phyloP scores from a whole-genome alignment of 2,797 vertebrate species.

The Anguilla marmorata region DNA sequence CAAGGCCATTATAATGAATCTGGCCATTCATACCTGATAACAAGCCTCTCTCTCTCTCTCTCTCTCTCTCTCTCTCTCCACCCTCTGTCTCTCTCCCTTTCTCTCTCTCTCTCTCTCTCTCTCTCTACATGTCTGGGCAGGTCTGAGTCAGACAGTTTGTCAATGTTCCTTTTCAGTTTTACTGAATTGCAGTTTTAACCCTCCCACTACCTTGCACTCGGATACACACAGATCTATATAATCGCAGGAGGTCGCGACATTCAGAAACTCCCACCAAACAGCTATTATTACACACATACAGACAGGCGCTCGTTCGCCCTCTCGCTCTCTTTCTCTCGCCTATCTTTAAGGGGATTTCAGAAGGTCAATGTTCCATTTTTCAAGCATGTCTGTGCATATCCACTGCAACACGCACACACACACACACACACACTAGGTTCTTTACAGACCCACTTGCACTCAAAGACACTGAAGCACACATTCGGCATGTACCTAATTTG shows the following conservation, averaged over 20 bases:
- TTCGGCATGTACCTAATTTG: neutral
- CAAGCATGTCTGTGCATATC: neutral
- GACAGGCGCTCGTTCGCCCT: neutral
- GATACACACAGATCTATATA: neutral
- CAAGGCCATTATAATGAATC: too few species aligned
- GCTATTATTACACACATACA: neutral
- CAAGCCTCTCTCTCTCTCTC: neutral
- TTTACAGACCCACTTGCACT: neutral
- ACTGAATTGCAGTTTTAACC: conserved; percentile 10
- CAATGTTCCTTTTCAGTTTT: conserved; percentile 18
- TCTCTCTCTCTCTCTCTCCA: neutral
- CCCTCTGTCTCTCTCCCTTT: neutral
- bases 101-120: neutral
- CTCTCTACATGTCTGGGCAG: conserved; percentile 17
- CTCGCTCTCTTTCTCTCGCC: neutral
- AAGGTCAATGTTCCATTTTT: neutral
- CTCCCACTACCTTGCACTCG: neutral
- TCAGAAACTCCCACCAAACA: neutral
- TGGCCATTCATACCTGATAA: too few species aligned
- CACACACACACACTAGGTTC: neutral
- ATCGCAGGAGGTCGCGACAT: conserved; percentile 5
- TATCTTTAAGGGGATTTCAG: neutral
- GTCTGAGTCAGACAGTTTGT: conserved; percentile 15
- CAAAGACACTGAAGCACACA: neutral
- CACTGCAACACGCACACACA: neutral